Percentiles rank a stretch among this genome's conserved stretches.
Evolutionary conservation across 2,113 vertebrate species (phyloP).

Genomic region (Plestiodon gilberti): DNA sequence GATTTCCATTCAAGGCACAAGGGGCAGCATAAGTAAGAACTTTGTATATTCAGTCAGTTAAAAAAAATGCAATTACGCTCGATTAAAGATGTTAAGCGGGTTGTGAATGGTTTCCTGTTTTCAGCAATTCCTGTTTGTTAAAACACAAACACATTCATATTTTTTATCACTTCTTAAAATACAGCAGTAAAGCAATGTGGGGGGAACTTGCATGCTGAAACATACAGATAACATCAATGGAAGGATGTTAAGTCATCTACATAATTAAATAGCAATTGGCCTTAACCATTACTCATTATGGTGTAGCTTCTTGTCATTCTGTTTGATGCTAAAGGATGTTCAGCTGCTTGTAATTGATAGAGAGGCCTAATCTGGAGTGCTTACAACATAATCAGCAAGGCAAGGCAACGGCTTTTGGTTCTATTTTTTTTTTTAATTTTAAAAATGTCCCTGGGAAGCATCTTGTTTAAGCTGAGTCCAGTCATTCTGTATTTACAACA

Average conservation of each 20-base stretch:
- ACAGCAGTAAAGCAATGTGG: constrained; percentile 48
- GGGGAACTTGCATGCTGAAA: constrained; percentile 64
- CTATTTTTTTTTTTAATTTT: constrained; percentile 20
- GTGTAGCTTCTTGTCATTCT: constrained; percentile 71
- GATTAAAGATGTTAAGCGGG: not conserved
- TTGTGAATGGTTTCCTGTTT: constrained; percentile 9
- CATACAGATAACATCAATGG: constrained; percentile 63
- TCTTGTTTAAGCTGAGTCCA: not conserved
- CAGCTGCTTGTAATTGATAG: constrained; percentile 67
- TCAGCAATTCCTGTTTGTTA: constrained; percentile 47
- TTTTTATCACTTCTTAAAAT: constrained; percentile 26
- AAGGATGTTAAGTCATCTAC: constrained; percentile 68
- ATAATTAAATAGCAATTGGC: constrained; percentile 74
- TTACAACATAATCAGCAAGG: constrained; percentile 61
- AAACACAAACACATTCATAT: constrained; percentile 27
- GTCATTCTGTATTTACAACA: not conserved
- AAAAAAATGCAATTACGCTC: not conserved
- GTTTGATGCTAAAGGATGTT: constrained; percentile 71
- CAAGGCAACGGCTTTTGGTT: constrained; percentile 57
- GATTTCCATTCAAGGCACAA: no score
- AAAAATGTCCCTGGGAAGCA: constrained; percentile 32
- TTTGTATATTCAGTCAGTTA: no score
- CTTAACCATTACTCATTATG: constrained; percentile 67
- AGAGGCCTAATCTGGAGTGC: constrained; percentile 66
- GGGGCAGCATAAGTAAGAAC: no score